Conservation (phyloP, 37 sponge, comb jelly and placozoan species). For the Dysidea cf. avara region DNA sequence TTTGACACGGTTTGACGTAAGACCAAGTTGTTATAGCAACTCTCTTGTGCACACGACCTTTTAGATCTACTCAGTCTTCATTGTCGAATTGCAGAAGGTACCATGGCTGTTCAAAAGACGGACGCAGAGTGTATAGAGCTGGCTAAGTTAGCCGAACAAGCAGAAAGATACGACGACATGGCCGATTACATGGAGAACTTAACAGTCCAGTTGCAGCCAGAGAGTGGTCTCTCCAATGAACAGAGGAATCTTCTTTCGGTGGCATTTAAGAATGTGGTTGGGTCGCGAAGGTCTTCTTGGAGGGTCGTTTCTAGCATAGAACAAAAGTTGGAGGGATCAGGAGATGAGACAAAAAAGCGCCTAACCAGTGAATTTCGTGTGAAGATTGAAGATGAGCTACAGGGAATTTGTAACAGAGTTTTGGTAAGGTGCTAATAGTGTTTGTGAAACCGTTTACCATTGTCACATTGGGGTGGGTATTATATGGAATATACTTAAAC, state of each 20-base stretch:
- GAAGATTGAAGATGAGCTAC: slow-evolving; percentile 78
- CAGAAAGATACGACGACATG: slow-evolving; percentile 65
- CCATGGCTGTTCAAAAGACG: background rate
- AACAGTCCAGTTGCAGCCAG: slow-evolving; percentile 1
- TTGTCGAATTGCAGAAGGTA: too few relatives aligned
- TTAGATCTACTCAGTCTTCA: too few relatives aligned
- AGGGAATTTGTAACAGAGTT: slow-evolving; percentile 64
- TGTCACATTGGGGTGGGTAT: too few relatives aligned
- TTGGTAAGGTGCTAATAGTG: too few relatives aligned
- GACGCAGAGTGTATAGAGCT: slow-evolving; percentile 12
- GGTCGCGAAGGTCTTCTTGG: slow-evolving; percentile 78
- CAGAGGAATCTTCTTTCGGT: slow-evolving; percentile 87
- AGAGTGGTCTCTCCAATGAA: slow-evolving; percentile 42
- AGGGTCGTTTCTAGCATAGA: slow-evolving; percentile 71
- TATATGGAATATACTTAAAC: too few relatives aligned
- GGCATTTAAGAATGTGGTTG: slow-evolving; percentile 91
- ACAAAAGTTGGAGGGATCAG: slow-evolving; percentile 43
- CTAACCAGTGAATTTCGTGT: slow-evolving; percentile 44
- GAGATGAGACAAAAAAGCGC: slow-evolving; percentile 15
- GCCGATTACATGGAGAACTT: slow-evolving; percentile 4
- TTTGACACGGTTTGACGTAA: too few relatives aligned
- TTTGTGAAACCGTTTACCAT: too few relatives aligned
- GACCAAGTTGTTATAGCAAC: too few relatives aligned
- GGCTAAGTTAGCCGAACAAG: slow-evolving; percentile 60
- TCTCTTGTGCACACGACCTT: too few relatives aligned